A percentile compares a stretch with the other conserved stretches of the same genome.
phyloP scores from a whole-genome alignment of 1,140 invertebrate species.

The Chionoecetes opilio region DNA sequence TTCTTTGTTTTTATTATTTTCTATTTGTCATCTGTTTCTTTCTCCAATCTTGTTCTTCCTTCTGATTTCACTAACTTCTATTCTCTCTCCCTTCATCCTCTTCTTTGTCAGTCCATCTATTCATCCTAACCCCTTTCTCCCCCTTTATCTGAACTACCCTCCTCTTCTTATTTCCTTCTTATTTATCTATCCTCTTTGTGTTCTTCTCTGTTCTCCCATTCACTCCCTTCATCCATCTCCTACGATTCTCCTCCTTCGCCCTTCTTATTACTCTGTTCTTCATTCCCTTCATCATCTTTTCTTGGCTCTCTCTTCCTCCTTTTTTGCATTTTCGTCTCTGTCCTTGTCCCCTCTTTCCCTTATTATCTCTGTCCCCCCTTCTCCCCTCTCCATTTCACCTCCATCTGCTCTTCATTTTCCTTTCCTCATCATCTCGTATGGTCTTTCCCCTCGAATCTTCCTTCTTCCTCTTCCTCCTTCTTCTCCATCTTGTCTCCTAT shows the following conservation, averaged over 20 bases:
- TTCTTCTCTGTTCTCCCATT: not conserved
- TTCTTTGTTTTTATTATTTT: not conserved
- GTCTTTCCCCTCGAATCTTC: too few relatives aligned
- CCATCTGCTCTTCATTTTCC: not conserved
- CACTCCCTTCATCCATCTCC: not conserved
- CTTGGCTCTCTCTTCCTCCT: not conserved
- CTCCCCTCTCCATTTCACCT: not conserved
- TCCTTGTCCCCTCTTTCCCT: constrained; percentile 38
- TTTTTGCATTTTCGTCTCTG: not conserved
- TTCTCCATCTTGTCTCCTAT: constrained; percentile 30
- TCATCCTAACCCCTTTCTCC: not conserved
- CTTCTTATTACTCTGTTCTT: not conserved
- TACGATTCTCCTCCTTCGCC: not conserved
- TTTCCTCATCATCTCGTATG: not conserved
- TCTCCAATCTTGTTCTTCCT: not conserved
- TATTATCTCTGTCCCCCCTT: not conserved
- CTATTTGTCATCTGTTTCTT: not conserved
- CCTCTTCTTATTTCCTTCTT: not conserved
- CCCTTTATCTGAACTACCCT: not conserved
- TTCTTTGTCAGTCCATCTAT: not conserved
- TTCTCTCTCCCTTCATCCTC: not conserved
- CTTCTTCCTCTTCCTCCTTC: not conserved
- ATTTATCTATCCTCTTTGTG: not conserved
- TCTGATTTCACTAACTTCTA: not conserved
- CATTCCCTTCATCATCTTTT: not conserved